These are phyloP conservation scores for Morinoia aosen DNA, from an alignment of 2,888 invertebrate species.

Conservation along the genomic window DNA sequence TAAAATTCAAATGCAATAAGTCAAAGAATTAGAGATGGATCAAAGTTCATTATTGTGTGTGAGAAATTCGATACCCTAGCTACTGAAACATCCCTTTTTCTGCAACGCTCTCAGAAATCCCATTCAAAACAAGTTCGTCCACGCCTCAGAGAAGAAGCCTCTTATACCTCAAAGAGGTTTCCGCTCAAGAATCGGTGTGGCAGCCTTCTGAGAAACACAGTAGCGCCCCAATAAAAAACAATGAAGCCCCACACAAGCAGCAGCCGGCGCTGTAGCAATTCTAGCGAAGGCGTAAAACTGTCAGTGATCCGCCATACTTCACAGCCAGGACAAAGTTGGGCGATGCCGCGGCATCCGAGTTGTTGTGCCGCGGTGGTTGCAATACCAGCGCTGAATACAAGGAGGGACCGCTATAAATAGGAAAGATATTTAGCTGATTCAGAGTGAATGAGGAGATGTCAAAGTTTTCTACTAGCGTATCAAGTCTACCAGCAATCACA, in stretches of 20 bases:
- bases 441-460: no score
- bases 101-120: not conserved
- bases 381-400: not conserved
- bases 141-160: not conserved
- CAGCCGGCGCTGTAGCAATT: not conserved
- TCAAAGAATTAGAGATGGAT: not conserved
- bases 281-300: conserved; percentile 31
- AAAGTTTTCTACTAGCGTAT: no score
- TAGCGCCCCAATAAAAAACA: conserved; percentile 32
- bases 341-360: not conserved
- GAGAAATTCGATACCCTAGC: not conserved
- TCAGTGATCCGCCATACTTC: not conserved
- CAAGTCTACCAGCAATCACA: no score
- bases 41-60: not conserved
- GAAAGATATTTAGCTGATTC: no score
- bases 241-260: not conserved
- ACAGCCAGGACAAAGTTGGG: conserved; percentile 4
- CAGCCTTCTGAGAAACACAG: not conserved
- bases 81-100: not conserved
- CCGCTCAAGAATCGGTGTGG: not conserved
- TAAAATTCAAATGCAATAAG: not conserved
- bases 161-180: not conserved
- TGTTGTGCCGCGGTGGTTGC: not conserved
- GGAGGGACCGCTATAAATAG: not conserved
- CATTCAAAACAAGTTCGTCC: not conserved